Evolutionary conservation across 2,888 invertebrate species (phyloP).

Genomic region (Patella ulyssiponensis): DNA sequence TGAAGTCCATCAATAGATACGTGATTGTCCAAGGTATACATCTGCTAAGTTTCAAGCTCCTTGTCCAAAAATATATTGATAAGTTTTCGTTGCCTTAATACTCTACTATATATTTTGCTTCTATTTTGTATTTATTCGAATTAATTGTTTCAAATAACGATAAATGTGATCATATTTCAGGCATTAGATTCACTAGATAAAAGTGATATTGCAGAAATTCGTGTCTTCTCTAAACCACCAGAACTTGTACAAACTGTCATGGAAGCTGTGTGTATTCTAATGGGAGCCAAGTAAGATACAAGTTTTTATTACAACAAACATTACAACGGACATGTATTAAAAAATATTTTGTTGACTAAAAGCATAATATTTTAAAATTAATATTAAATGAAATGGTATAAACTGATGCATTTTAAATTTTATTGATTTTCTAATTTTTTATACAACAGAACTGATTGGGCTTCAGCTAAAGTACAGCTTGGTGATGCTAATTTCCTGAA

Average conservation of each 20-base stretch:
- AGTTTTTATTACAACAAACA: background rate
- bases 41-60: too few species aligned
- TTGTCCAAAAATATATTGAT: too few species aligned
- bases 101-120: background rate
- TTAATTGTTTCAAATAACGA: background rate
- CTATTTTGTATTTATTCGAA: background rate
- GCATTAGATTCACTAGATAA: constrained; percentile 90
- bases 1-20: too few species aligned
- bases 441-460: constrained; percentile 84
- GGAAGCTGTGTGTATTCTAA: constrained; percentile 90
- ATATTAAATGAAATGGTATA: too few species aligned
- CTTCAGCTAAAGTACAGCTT: constrained; percentile 84
- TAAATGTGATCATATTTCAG: constrained; percentile 34
- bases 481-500: constrained; percentile 88
- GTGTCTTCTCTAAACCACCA: constrained; percentile 91
- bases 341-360: background rate
- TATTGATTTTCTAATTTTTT: background rate
- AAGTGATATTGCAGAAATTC: constrained; percentile 90
- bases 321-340: background rate
- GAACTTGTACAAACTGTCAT: constrained; percentile 87
- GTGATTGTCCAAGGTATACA: too few species aligned
- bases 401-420: too few species aligned
- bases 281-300: constrained; percentile 83
- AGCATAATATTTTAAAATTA: too few species aligned
- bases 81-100: too few species aligned